Evolutionary conservation across 30 jellyfish, hydroid and myxozoan genomes (phyloP).

Genomic region (Clytia hemisphaerica): DNA sequence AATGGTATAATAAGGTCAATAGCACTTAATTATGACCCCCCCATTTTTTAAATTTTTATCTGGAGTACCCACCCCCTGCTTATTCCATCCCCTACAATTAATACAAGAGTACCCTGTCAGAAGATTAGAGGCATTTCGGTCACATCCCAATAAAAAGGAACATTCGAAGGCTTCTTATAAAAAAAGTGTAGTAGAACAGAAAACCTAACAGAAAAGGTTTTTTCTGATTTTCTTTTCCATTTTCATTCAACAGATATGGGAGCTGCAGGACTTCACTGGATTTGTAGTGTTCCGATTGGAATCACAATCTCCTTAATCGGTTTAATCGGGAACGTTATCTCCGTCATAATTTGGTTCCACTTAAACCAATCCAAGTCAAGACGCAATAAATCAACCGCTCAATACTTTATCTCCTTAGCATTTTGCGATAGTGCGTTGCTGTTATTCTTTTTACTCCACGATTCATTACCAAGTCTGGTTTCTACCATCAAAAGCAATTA

Average conservation of each 20-base stretch:
- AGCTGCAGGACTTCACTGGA: slow-evolving; percentile 63
- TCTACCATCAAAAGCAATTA: slow-evolving; percentile 38
- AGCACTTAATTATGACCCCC: too few species aligned
- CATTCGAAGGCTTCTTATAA: too few species aligned
- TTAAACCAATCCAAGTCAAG: slow-evolving; percentile 45
- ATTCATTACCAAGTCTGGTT: slow-evolving; percentile 37
- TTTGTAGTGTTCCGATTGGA: slow-evolving; percentile 88
- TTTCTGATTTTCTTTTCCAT: too few species aligned
- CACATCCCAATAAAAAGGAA: too few species aligned
- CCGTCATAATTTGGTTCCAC: slow-evolving; percentile 55
- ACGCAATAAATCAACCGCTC: slow-evolving; percentile 51
- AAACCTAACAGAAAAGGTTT: too few species aligned
- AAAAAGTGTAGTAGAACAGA: too few species aligned
- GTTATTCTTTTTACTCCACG: slow-evolving; percentile 58
- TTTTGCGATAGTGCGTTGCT: slow-evolving; percentile 77
- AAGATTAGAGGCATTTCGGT: too few species aligned
- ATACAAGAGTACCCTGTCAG: too few species aligned
- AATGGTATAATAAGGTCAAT: too few species aligned
- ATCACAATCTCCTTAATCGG: slow-evolving; percentile 54
- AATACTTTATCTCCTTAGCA: slow-evolving; percentile 60
- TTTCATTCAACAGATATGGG: slow-evolving; percentile 4
- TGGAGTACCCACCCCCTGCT: too few species aligned
- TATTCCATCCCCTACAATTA: too few species aligned
- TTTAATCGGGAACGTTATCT: slow-evolving; percentile 55
- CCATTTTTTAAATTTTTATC: too few species aligned